Evolutionary conservation across 2,797 vertebrate genomes (phyloP).

Genomic region (Naso thynnoides): DNA sequence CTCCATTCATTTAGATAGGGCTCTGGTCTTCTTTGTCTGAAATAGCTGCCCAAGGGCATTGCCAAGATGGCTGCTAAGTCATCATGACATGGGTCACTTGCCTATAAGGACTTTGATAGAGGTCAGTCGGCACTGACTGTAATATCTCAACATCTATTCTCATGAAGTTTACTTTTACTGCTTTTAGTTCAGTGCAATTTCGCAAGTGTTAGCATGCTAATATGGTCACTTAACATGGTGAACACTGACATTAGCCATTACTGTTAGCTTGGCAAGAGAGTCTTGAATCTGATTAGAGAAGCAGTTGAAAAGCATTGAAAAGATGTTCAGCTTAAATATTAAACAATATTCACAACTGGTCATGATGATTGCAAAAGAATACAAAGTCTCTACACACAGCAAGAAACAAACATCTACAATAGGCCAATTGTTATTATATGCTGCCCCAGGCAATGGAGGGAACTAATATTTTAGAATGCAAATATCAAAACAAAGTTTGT

Average conservation of each 20-base stretch:
- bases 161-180: not conserved
- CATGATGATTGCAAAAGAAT: not conserved
- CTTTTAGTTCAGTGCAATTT: not conserved
- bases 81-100: too few relatives aligned
- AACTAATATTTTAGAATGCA: not conserved
- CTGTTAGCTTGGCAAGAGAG: not conserved
- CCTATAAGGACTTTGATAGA: too few relatives aligned
- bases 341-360: not conserved
- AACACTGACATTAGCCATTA: not conserved
- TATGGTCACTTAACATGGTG: too few relatives aligned
- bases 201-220: slow-evolving; percentile 6
- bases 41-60: too few relatives aligned
- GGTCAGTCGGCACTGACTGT: too few relatives aligned
- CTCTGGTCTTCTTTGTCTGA: too few relatives aligned
- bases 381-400: not conserved
- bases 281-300: not conserved
- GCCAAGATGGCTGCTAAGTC: too few relatives aligned
- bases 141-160: not conserved
- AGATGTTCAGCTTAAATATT: not conserved
- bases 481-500: not conserved
- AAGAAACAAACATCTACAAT: not conserved
- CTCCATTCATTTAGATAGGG: too few relatives aligned
- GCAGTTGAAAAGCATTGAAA: not conserved
- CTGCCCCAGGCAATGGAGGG: too few relatives aligned
- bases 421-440: too few relatives aligned